phyloP scores from a whole-genome alignment of 2,888 invertebrate genomes.

The Nomada hirtipes region DNA sequence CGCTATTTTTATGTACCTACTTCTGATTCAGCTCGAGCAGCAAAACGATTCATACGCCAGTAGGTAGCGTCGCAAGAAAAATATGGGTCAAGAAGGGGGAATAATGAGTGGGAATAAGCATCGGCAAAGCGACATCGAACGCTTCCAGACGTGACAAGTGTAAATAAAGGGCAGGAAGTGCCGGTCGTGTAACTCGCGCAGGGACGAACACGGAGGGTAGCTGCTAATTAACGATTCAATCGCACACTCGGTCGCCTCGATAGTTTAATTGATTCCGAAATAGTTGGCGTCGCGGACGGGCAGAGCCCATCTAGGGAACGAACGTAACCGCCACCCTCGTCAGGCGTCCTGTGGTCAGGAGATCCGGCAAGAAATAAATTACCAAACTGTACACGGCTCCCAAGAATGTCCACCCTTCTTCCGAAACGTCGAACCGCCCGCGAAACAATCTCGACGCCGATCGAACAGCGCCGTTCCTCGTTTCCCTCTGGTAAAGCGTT shows the following conservation, averaged over 20 bases:
- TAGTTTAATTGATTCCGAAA: slow-evolving; percentile 82
- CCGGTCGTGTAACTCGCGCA: slow-evolving; percentile 32
- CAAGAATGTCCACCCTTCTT: slow-evolving; percentile 78
- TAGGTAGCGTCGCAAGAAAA: no score
- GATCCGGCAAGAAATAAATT: slow-evolving; percentile 83
- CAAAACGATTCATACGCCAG: no score
- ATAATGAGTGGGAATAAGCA: no score
- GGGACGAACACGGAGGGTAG: slow-evolving; percentile 41
- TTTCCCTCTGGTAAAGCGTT: slow-evolving; percentile 54
- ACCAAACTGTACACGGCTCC: slow-evolving; percentile 61
- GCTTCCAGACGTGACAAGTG: slow-evolving; percentile 17
- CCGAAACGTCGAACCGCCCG: slow-evolving; percentile 58
- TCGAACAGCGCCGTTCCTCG: slow-evolving; percentile 61
- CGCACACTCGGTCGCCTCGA: slow-evolving; percentile 71
- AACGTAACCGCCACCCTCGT: slow-evolving; percentile 66
- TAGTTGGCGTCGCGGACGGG: slow-evolving; percentile 73
- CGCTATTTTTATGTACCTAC: no score
- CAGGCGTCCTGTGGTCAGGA: slow-evolving; percentile 75
- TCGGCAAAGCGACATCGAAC: background rate
- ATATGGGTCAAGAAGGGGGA: no score
- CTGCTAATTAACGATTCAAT: slow-evolving; percentile 79
- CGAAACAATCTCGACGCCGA: slow-evolving; percentile 70
- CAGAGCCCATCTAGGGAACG: slow-evolving; percentile 65
- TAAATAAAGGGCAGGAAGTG: slow-evolving; percentile 51
- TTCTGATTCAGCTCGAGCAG: no score